Evolutionary conservation across 2,888 invertebrate species (phyloP), one percentile per base, ranked within the genome.

Genomic region (Perizoma flavofasciatum): DNA sequence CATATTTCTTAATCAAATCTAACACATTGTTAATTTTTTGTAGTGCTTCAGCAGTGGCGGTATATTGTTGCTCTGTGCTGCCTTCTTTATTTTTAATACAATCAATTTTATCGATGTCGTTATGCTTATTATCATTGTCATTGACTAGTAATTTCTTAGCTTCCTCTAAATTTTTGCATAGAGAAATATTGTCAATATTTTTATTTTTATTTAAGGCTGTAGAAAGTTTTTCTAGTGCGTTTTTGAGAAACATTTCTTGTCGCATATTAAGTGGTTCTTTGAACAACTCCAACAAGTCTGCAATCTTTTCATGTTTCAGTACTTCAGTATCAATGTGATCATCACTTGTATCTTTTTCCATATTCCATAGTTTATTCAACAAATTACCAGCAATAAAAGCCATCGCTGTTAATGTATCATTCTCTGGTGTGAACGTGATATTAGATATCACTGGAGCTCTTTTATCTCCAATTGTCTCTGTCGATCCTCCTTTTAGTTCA

Each of bases 311-410:
- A 57, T 88, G 86, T 72, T 88, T 89, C 8, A 89, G 59, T 10
- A 68, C 63, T 61, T 91, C 88, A 5, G 79, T 81, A 74, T 89
- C 88, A 35, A 76, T 66, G 0, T 86, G 81, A 46, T 82, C 80
- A 11, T 77, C 80, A 41, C 66, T 74, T 3, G 73, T 64, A 55
- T 85, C 85, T 69, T 85, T 87, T 71, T 90, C 88, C 74, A 92
- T 85, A 59, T 86, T 82, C 91, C 91, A 92, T 37, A 92, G 66
- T 68, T 87, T 87, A 64, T 87, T 89, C n/a, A 92, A 67, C 43
- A 92, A 67, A 72, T 89, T 89, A 0, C 91, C 91, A 66, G 91
- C 91, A 61, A 92, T 91, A 35, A 83, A 89, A 0, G 89, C 84
- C 85, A 91, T 88, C 34, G 91, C 89, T 49, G 85, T 87, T 11